Conservation (phyloP, 1,140 invertebrate species). For the Drosophila erecta region DNA sequence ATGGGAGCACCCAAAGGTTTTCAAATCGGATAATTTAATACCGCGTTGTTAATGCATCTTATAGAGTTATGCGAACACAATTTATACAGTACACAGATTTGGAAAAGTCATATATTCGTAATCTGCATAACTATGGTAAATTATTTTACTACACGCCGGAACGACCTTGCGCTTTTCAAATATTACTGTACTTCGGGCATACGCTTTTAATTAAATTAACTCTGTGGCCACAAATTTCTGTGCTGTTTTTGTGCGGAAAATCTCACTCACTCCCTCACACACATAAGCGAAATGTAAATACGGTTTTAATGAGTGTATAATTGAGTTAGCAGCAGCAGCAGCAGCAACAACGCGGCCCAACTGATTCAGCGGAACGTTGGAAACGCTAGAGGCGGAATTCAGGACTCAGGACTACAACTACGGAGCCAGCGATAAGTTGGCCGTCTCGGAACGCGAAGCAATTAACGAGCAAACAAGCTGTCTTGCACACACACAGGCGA, state of each 20-base stretch:
- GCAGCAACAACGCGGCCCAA: conserved; percentile 27
- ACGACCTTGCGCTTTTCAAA: conserved; percentile 7
- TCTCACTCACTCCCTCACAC: conserved; percentile 9
- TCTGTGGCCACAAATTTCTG: conserved; percentile 56
- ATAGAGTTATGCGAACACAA: background rate
- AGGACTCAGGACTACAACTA: conserved; percentile 10
- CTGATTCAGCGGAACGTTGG: conserved; percentile 3
- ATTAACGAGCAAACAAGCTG: conserved; percentile 58
- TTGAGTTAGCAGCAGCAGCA: conserved; percentile 50
- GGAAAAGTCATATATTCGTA: background rate
- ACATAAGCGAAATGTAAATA: conserved; percentile 43
- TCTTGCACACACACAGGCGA: conserved; percentile 15
- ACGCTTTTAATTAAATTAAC: conserved; percentile 56
- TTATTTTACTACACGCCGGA: background rate
- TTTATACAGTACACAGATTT: too few species aligned
- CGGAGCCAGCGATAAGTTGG: conserved; percentile 35
- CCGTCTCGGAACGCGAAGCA: conserved; percentile 47
- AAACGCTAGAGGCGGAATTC: conserved; percentile 2
- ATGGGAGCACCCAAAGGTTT: too few species aligned
- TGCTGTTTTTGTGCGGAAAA: conserved; percentile 25
- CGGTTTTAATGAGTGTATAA: conserved; percentile 63
- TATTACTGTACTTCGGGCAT: conserved; percentile 5
- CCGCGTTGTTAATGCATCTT: background rate
- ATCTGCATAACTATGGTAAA: conserved; percentile 3
- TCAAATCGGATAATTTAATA: too few species aligned